Evolutionary conservation across 2,797 vertebrate species (phyloP), one percentile per base, ranked within the genome.

Genomic region (Eupleurogrammus muticus): DNA sequence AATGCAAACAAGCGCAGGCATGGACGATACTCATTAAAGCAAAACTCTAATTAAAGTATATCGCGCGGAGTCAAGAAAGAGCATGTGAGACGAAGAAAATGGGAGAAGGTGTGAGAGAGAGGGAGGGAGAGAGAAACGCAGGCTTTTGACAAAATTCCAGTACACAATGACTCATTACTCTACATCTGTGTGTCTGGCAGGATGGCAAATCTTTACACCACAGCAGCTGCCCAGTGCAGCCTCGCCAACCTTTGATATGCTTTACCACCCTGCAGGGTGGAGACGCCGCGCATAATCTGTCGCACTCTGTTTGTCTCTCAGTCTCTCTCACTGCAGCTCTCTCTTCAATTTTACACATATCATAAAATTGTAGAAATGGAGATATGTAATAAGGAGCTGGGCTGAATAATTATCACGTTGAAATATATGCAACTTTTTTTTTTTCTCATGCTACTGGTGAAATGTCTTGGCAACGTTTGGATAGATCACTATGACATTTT

Each of bases 91-190:
- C 28, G 21, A 4, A 49, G 62, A 56, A 40, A 8, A 8, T 2
- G 40, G 0, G 16, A 17, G 40, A 17, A 17, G 5, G 24, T 28
- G 24, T 57, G 9, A 5, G 1, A 38, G 9, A 57, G 66, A 53
- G 40, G 73, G 51, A 56, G 73, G 47, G 52, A 65, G 74, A 73
- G 59, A 66, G 67, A 73, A 66, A 75, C 20, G 54, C 35, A 66
- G 67, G 51, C 54, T 72, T 74, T 81, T 81, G 85, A 88, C 58
- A 85, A 50, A 70, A 80, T 81, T 82, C 84, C 81, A 82, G 77
- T 62, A 72, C 70, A 82, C 82, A 87, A 65, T 78, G 62, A 89
- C 60, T 87, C 85, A 90, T 90, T 90, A 86, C 83, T 85, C 80
- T 84, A 73, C 83, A 86, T 87, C 80, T 87, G 84, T 79, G 82